Base-by-base conservation (phyloP, 2,888 invertebrate genomes). In the Danaus chrysippus region DNA sequence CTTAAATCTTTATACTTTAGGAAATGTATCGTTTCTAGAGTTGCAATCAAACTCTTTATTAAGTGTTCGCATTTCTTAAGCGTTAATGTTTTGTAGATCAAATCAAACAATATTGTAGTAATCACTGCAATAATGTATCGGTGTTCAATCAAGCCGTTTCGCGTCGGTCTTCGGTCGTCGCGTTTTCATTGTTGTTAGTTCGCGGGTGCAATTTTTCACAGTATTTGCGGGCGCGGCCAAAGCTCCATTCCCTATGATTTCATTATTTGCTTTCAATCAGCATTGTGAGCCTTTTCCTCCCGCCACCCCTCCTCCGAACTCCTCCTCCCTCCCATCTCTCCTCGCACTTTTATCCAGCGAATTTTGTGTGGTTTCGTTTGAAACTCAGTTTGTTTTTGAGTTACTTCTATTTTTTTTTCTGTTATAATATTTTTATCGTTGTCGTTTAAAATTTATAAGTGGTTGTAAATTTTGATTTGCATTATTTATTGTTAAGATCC, bases 241-340 rank as follows among this genome's bases (percentile, higher is more conserved):
- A 70, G 75, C 81, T 83, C 82, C 77, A 76, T 83, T 83, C 83
- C 81, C 83, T 85, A 86, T 89, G 88, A 90, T 90, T 90, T 88
- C 85, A 88, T 90, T 90, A 90, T 90, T 91, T 90, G 88, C 83
- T 89, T 91, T 91, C 90, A 89, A 91, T 91, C 90, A 90, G 87
- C 82, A 87, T 87, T 83, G 88, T 88, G 85, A 87, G 84, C 84
- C 79, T 74, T 77, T 75, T 72, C 68, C 76, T 71, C 70, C 68
- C 67, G 63, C 63, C 62, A 63, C 62, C 62, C 62, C 65, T 71
- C 60, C 61, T 62, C 65, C 70, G 58, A 60, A 66, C 60, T 58
- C 60, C 66, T 64, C 60, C 63, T 65, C 71, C 70, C 71, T 70
- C 67, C 72, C 73, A 73, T 73, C 72, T 73, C 75, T 68, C 70